Evolutionary conservation across 2,888 invertebrate genomes (phyloP).

Genomic region (Acheta domesticus): DNA sequence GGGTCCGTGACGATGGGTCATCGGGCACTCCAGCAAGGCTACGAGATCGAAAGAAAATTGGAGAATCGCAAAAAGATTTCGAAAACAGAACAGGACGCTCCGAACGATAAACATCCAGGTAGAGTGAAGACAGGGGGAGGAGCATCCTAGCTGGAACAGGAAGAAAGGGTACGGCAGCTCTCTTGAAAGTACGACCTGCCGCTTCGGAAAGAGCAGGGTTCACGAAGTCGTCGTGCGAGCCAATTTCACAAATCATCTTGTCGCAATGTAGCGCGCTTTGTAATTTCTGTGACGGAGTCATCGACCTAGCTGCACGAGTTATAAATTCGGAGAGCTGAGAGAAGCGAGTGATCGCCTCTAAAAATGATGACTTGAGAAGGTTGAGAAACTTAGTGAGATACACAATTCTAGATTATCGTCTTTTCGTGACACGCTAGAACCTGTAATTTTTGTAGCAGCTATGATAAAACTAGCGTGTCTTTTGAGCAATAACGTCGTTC

Average conservation of each 20-base stretch:
- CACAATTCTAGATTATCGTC: neutral
- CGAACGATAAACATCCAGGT: neutral
- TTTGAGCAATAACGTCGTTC: too few species aligned
- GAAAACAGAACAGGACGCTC: too few species aligned
- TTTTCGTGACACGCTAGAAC: neutral
- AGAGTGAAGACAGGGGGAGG: neutral
- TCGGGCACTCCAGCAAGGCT: too few species aligned
- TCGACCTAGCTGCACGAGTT: neutral
- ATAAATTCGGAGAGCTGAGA: neutral
- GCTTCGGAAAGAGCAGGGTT: neutral
- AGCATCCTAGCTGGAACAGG: neutral
- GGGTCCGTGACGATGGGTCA: too few species aligned
- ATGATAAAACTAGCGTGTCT: neutral
- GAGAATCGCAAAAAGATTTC: too few species aligned
- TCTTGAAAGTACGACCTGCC: neutral
- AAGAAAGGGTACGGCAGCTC: neutral
- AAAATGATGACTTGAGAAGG: neutral
- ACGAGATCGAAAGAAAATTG: too few species aligned
- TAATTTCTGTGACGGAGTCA: conserved; percentile 3
- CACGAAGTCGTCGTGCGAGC: neutral
- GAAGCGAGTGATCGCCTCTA: neutral
- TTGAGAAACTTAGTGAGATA: neutral
- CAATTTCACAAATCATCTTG: conserved; percentile 18
- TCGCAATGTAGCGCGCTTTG: neutral
- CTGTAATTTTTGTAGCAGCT: neutral